Evolutionary conservation across 2,113 vertebrate species (phyloP).

Genomic region (Myotis yumanensis): DNA sequence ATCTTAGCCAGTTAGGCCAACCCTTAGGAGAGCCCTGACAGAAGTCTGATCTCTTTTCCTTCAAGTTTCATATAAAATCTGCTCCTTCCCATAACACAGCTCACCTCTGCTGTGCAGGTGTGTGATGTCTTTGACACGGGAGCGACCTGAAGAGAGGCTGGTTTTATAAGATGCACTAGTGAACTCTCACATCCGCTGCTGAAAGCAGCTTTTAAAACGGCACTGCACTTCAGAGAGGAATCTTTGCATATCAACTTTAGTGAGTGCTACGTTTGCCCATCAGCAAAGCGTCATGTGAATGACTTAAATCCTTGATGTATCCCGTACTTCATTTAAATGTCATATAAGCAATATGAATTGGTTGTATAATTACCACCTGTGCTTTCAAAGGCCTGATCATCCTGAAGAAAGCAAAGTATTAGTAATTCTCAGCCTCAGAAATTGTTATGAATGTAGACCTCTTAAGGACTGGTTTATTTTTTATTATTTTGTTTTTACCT

Average conservation of each 20-base stretch:
- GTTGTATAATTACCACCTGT: constrained; percentile 34
- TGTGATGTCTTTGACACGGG: constrained; percentile 58
- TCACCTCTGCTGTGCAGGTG: constrained; percentile 46
- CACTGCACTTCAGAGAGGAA: constrained; percentile 57
- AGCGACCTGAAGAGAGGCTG: not conserved
- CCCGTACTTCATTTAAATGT: constrained; percentile 40
- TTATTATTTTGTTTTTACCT: constrained; percentile 35
- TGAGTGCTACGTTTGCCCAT: constrained; percentile 46
- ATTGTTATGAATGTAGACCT: not conserved
- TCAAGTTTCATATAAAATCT: constrained; percentile 67
- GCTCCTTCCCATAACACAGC: constrained; percentile 40
- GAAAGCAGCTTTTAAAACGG: constrained; percentile 57
- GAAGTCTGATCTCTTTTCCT: constrained; percentile 60
- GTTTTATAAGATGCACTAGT: not conserved
- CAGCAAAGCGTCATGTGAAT: constrained; percentile 30
- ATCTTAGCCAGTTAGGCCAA: constrained; percentile 67
- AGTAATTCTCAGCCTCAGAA: constrained; percentile 7
- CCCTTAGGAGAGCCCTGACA: constrained; percentile 36
- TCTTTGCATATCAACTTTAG: not conserved
- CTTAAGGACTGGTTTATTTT: not conserved
- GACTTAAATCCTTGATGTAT: constrained; percentile 50
- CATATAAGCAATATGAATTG: constrained; percentile 10
- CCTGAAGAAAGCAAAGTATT: constrained; percentile 49
- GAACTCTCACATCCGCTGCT: constrained; percentile 52
- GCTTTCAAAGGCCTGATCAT: constrained; percentile 53